Base-by-base conservation (phyloP, 2,113 vertebrate species). In the Lagopus muta region DNA sequence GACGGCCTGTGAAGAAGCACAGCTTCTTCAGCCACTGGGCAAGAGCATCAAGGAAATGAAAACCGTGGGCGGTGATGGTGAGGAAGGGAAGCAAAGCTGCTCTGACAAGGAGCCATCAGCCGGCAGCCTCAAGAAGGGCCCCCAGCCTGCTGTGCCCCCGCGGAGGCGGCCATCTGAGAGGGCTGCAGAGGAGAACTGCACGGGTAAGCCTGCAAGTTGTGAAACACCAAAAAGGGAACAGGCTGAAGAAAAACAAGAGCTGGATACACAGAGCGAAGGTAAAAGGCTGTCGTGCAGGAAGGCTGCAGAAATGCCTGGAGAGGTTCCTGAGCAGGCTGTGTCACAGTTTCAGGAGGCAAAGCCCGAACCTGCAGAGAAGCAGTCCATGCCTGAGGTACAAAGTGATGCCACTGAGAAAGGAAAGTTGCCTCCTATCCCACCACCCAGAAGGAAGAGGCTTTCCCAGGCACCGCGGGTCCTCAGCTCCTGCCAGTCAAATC, bases 391-490 rank as follows among this genome's bases (percentile, higher is more conserved):
- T 42, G 81, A 89, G 28, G 71, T 85, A 72, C n/a, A 50, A 45
- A 86, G 25, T 40, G 92, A 67, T 28, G 42, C 61, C n/a, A 16
- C 4, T 10, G 57, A 52, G 62, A 93, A 81, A 43, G 21, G 90
- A 94, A 98, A 84, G 54, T 47, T 71, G 11, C 96, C 95, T 45
- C 98, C 98, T 5, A 88, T 99, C 24, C 98, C 98, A 69, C 98
- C 98, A 8, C 98, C 98, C 0, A 97, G 97, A 43, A 98, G 97
- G 82, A 98, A 98, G 94, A 98, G 93, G 11, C 11, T 72, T 12
- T 88, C 97, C 42, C 94, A 94, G 47, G 83, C 73, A 42, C 62
- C 75, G 0, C 66, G 43, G 7, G 67, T 13, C 5, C 24, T 83
- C 30, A 85, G 48, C 60, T 87, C 90, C 80, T 92, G 32, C 74